Evolutionary conservation across 2,888 invertebrate genomes (phyloP).

Genomic region (Philhelius pedissequus): DNA sequence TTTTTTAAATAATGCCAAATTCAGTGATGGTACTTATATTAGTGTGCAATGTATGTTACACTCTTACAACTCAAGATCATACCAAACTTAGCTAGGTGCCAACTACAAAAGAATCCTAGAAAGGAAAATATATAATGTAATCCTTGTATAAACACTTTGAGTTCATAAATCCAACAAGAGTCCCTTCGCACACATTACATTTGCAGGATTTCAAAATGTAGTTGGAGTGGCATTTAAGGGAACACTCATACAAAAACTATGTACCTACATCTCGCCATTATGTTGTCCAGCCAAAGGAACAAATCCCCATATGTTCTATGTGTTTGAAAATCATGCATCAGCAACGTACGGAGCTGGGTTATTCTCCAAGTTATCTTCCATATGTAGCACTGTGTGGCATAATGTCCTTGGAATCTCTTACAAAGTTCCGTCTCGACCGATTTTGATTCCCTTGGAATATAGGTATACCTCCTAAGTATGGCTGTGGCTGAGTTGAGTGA

Average conservation of each 20-base stretch:
- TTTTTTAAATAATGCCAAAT: no score
- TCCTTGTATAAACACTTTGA: constrained; percentile 2
- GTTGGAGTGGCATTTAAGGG: background rate
- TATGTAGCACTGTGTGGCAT: background rate
- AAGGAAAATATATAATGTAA: background rate
- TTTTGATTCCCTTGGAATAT: constrained; percentile 35
- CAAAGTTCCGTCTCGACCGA: constrained; percentile 45
- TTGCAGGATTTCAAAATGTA: background rate
- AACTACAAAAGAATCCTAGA: background rate
- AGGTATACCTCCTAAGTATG: no score
- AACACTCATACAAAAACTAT: background rate
- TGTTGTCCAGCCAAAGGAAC: constrained; percentile 36
- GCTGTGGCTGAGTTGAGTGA: constrained; percentile 8
- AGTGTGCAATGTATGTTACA: no score
- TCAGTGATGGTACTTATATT: no score
- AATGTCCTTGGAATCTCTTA: constrained; percentile 32
- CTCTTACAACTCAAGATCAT: background rate
- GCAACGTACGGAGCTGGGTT: background rate
- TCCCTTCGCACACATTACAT: constrained; percentile 1
- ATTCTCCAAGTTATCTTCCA: background rate
- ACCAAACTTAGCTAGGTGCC: no score
- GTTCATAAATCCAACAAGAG: constrained; percentile 16
- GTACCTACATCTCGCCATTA: background rate
- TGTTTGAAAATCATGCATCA: constrained; percentile 27
- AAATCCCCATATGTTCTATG: constrained; percentile 30